Conservation (phyloP, 2,888 invertebrate species). For the Cetonia aurata region DNA sequence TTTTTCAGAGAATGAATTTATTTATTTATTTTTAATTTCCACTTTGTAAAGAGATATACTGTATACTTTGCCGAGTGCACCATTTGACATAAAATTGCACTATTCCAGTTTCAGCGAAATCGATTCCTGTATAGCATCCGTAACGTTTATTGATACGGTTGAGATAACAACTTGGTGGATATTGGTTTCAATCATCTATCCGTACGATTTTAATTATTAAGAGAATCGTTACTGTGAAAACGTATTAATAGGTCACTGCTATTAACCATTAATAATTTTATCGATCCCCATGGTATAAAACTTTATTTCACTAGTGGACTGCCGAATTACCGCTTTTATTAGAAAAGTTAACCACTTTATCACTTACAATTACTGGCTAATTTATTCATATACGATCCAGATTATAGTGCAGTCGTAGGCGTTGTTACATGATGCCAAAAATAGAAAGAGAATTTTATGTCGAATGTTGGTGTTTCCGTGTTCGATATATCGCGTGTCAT, state of each 20-base stretch:
- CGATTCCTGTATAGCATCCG: too few relatives aligned
- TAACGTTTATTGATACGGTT: too few relatives aligned
- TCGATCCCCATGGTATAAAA: constrained; percentile 22
- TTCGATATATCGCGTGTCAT: too few relatives aligned
- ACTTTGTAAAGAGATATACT: too few relatives aligned
- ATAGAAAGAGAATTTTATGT: neutral
- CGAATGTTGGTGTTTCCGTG: neutral
- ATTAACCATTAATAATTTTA: constrained; percentile 28
- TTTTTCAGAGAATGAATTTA: too few relatives aligned
- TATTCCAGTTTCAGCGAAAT: too few relatives aligned
- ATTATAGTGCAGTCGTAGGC: too few relatives aligned
- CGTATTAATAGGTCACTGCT: constrained; percentile 17
- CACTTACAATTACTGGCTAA: constrained; percentile 1
- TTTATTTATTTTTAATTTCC: too few relatives aligned
- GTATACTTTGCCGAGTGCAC: too few relatives aligned
- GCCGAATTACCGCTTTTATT: constrained; percentile 16
- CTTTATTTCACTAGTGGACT: constrained; percentile 12
- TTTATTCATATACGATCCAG: constrained; percentile 1
- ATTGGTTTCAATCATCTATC: constrained; percentile 18
- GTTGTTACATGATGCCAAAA: too few relatives aligned
- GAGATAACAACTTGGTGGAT: constrained; percentile 1
- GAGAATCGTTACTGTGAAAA: constrained; percentile 1
- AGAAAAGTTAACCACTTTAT: constrained; percentile 1
- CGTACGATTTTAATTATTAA: constrained; percentile 25
- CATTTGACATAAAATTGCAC: too few relatives aligned